phyloP scores from a whole-genome alignment of 2,113 vertebrate genomes.

The Oriolus oriolus region DNA sequence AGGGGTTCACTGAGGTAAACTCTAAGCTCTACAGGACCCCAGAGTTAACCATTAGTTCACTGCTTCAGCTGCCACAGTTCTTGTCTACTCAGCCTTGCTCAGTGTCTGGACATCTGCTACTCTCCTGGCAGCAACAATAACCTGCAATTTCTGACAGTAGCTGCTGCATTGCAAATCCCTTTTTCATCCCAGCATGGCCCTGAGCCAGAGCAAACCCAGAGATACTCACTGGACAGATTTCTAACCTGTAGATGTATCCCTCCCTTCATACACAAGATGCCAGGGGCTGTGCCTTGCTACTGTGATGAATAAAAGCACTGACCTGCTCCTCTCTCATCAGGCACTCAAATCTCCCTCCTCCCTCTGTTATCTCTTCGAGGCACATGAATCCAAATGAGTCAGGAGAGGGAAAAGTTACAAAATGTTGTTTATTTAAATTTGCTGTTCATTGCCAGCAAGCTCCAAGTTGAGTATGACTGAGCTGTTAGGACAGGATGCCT shows the following conservation, averaged over 20 bases:
- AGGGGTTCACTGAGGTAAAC: not conserved
- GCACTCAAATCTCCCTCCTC: not conserved
- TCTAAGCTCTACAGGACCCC: not conserved
- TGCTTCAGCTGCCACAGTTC: not conserved
- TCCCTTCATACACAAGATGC: not conserved
- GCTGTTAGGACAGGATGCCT: not conserved
- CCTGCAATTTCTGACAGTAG: not conserved
- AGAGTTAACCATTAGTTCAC: not conserved
- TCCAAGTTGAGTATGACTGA: not conserved
- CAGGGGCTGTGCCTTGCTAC: rapidly evolving
- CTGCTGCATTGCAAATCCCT: not conserved
- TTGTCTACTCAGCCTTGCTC: not conserved
- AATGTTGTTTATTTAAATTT: not conserved
- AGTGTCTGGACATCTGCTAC: not conserved
- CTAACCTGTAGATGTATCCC: not conserved
- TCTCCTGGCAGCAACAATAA: not conserved
- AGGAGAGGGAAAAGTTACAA: not conserved
- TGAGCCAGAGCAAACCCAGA: not conserved
- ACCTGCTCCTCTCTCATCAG: not conserved
- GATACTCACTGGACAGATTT: not conserved
- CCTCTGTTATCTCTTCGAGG: not conserved
- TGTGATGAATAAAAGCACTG: not conserved
- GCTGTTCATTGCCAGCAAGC: not conserved
- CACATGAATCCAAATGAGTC: not conserved
- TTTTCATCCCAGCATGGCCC: not conserved